Evolutionary conservation across 1,140 invertebrate genomes (phyloP).

Genomic region (Rhopalosiphum padi): DNA sequence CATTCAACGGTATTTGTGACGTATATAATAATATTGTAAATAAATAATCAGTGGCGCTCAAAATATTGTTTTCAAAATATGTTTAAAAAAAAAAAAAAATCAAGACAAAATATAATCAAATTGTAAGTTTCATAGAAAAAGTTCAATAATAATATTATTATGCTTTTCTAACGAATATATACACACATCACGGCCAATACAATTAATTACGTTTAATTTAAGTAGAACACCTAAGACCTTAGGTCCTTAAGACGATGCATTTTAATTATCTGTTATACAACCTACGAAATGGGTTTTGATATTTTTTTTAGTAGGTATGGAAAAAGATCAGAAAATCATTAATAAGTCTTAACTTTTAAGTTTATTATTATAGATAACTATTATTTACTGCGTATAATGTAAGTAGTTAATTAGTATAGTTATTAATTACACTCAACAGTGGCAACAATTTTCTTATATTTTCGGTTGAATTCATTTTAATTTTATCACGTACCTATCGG

Average conservation of each 20-base stretch:
- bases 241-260: neutral
- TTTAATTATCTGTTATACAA: neutral
- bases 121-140: neutral
- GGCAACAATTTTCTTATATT: neutral
- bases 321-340: neutral
- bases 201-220: neutral
- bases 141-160: neutral
- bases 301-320: neutral
- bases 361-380: neutral
- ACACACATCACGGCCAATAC: neutral
- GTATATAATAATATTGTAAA: neutral
- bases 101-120: neutral
- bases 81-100: neutral
- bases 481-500: neutral
- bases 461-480: neutral
- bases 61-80: neutral
- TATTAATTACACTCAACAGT: neutral
- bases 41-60: neutral
- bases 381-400: neutral
- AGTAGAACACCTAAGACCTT: neutral
- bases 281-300: neutral
- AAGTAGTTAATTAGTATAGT: neutral
- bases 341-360: neutral
- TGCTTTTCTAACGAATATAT: neutral
- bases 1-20: neutral